phyloP scores from a whole-genome alignment of 2,797 vertebrate species.

The Limnodromus scolopaceus region DNA sequence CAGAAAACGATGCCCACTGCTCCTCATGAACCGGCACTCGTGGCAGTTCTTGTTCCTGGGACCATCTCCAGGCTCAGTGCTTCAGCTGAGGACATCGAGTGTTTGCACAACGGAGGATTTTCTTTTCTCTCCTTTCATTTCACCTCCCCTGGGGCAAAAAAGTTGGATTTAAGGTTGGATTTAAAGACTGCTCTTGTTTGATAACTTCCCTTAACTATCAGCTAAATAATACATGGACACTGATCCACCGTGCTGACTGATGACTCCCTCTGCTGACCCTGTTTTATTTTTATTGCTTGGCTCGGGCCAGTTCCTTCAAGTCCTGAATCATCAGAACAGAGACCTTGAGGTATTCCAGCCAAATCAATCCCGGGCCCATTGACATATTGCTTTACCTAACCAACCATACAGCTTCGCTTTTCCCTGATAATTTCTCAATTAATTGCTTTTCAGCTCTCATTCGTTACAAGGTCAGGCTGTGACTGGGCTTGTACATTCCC shows the following conservation, averaged over 20 bases:
- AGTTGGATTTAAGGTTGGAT: neutral
- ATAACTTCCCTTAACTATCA: conserved; percentile 48
- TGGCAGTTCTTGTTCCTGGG: neutral
- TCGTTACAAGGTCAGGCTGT: conserved; percentile 85
- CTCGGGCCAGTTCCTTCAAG: conserved; percentile 69
- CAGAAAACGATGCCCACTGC: neutral
- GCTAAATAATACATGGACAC: conserved; percentile 63
- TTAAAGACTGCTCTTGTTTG: conserved; percentile 8
- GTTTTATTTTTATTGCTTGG: conserved; percentile 66
- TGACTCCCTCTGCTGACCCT: conserved; percentile 57
- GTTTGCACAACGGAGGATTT: neutral
- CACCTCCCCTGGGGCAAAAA: neutral
- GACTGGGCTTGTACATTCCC: conserved; percentile 60
- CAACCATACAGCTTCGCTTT: conserved; percentile 84
- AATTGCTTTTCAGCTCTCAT: conserved; percentile 89
- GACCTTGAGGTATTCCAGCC: conserved; percentile 85
- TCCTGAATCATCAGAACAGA: conserved; percentile 81
- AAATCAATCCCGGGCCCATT: conserved; percentile 87
- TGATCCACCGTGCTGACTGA: conserved; percentile 20
- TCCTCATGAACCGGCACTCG: rapidly evolving
- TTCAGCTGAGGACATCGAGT: neutral
- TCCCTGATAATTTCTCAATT: conserved; percentile 87
- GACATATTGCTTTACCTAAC: conserved; percentile 88
- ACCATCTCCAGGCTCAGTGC: neutral
- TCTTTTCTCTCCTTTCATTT: neutral